Evolutionary conservation across 1,140 invertebrate species (phyloP), one percentile per base, ranked within the genome.

Genomic region (Drosophila busckii): DNA sequence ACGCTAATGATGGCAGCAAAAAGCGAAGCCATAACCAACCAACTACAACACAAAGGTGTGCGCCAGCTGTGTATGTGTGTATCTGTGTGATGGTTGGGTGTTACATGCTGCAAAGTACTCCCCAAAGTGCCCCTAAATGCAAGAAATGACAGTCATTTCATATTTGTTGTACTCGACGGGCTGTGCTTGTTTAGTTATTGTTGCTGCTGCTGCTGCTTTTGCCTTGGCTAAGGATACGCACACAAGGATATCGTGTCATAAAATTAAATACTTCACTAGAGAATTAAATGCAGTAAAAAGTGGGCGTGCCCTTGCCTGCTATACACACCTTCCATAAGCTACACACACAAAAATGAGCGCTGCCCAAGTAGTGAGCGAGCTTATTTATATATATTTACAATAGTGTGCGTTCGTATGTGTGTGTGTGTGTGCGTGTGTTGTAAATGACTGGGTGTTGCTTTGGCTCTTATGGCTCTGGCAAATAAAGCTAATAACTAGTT

Each of bases 211-310:
- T 35, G 45, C 12, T 19, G 26, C 17, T 41, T 22, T 16, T 16
- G 19, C 7, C 38, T n/a, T 40, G 49, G 58, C 25, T 58, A 32
- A 44, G 46, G 28, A 58, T 59, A 64, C 56, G 26, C 62, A 66
- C 34, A 64, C 46, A 63, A 56, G 61, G 53, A 75, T 58, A 67
- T 59, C 69, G 56, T 76, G 70, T 75, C 75, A 82, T 82, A 82
- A 82, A 82, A 82, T 82, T 82, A 82, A 82, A 82, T 82, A 82
- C 75, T 75, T 82, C 75, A 76, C 75, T 82, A 61, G 75, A 82
- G 75, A 82, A 82, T 82, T 82, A 82, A 82, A 70, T 82, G 75
- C 75, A 82, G 75, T 82, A 82, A 75, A 82, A 82, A 82, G 75
- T 82, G 75, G 70, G 75, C 65, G 75, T 82, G 59, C 56, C 52